Evolutionary conservation across 2,888 invertebrate genomes (phyloP).

Genomic region (Apantesis nais): DNA sequence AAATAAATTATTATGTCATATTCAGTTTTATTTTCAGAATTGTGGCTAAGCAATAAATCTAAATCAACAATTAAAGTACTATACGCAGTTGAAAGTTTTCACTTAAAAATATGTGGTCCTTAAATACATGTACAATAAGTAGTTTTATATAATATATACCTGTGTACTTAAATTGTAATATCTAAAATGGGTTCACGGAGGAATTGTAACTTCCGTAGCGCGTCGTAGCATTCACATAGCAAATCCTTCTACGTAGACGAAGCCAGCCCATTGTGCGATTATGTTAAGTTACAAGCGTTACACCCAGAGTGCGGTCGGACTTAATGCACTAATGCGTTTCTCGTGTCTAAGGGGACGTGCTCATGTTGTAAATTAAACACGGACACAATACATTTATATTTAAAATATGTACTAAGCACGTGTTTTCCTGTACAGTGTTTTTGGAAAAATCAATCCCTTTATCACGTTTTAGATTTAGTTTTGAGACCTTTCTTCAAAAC

Average conservation of each 20-base stretch:
- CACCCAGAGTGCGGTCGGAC: slow-evolving; percentile 20
- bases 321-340: slow-evolving; percentile 38
- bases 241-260: slow-evolving; percentile 30
- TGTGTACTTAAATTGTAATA: background rate
- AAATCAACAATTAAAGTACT: too few relatives aligned
- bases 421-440: background rate
- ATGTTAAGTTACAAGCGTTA: slow-evolving; percentile 33
- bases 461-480: background rate
- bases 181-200: slow-evolving; percentile 25
- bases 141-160: background rate
- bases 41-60: too few relatives aligned
- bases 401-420: background rate
- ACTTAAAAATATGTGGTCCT: background rate
- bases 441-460: background rate
- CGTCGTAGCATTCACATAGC: slow-evolving; percentile 27
- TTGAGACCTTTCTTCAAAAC: too few relatives aligned
- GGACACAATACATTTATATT: slow-evolving; percentile 16
- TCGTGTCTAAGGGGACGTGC: slow-evolving; percentile 29
- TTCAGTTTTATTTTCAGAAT: too few relatives aligned
- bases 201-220: slow-evolving; percentile 27
- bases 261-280: slow-evolving; percentile 23
- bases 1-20: too few relatives aligned
- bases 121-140: background rate
- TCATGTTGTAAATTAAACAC: slow-evolving; percentile 17
- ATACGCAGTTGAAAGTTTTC: too few relatives aligned